A percentile compares a stretch with the other conserved stretches of the same genome.
Evolutionary conservation across 2,797 vertebrate genomes (phyloP).

Genomic region (Spheniscus humboldti): DNA sequence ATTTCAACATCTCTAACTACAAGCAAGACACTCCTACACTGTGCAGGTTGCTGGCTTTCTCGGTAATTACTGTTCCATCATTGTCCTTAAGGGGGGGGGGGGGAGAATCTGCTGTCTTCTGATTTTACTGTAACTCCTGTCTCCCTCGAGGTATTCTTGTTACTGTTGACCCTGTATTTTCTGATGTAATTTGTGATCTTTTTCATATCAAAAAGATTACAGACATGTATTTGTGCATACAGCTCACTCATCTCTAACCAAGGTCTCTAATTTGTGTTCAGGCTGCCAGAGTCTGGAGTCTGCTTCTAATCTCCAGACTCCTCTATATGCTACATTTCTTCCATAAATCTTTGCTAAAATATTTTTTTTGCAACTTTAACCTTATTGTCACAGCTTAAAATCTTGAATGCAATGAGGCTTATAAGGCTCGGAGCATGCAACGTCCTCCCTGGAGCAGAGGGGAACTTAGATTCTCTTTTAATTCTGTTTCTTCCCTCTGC

Average conservation of each 20-base stretch:
- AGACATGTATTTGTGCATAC: neutral
- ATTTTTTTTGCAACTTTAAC: neutral
- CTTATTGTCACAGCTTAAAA: neutral
- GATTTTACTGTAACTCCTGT: neutral
- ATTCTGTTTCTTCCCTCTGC: neutral
- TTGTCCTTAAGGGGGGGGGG: neutral
- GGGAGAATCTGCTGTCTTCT: conserved; percentile 13
- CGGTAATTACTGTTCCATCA: neutral
- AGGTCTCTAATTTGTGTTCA: neutral
- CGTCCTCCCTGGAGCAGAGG: neutral
- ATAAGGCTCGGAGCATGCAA: neutral
- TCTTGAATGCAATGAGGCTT: neutral
- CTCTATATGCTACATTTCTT: neutral
- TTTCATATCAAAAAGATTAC: conserved; percentile 10
- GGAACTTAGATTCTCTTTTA: neutral
- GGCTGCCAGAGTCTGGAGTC: neutral
- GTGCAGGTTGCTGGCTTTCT: neutral
- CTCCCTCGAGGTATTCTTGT: neutral
- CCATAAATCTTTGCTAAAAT: neutral
- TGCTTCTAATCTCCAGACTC: neutral
- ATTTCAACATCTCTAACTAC: conserved; percentile 2
- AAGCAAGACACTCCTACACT: neutral
- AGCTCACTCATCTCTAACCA: neutral
- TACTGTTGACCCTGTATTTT: conserved; percentile 23
- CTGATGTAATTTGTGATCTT: conserved; percentile 30